Evolutionary conservation across 2,113 vertebrate species (phyloP), one percentile per base, ranked within the genome.

Genomic region (Lycocorax pyrrhopterus): DNA sequence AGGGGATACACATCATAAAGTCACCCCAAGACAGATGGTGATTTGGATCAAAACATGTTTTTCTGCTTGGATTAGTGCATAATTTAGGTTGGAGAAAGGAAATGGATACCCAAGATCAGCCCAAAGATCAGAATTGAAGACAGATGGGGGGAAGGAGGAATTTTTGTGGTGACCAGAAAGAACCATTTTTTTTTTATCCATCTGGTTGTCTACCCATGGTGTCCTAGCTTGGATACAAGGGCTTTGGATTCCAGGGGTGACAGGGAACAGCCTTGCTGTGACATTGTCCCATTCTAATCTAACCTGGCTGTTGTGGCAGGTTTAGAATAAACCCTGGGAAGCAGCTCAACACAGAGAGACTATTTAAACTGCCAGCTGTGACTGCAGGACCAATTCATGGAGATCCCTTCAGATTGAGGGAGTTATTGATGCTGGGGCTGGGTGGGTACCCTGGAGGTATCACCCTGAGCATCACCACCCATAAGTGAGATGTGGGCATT

Each of bases 261-360:
- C 33, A 60, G 49, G 73, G 17, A 89, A 23, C 21, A 33, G 73
- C 46, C 21, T 63, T 63, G 56, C 47, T 72, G 26, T 2, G 5
- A 30, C 62, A 58, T 35, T 1, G 0, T 75, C 46, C 49, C 16
- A 13, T 39, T 76, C 33, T 44, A 46, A 22, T 59, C 0, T 0
- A 47, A 32, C 2, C 0, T 32, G 30, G 22, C 41, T 46, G 32
- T 66, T 30, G 25, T 47, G 26, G 15, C 32, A 52, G 52, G 16
- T 66, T 79, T 1, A 1, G 39, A 89, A 63, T 33, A 66, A 66
- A 79, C 27, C 10, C 33, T 5, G 1, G 21, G 43, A 77, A 85
- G 71, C 21, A 69, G 33, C 46, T 74, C 21, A 1, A 89, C 72
- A 37, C 35, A 18, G 39, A 67, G 56, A 35, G 14, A 13, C 20